Evolutionary conservation across 1,140 invertebrate genomes (phyloP).

Genomic region (Drosophila repletoides): DNA sequence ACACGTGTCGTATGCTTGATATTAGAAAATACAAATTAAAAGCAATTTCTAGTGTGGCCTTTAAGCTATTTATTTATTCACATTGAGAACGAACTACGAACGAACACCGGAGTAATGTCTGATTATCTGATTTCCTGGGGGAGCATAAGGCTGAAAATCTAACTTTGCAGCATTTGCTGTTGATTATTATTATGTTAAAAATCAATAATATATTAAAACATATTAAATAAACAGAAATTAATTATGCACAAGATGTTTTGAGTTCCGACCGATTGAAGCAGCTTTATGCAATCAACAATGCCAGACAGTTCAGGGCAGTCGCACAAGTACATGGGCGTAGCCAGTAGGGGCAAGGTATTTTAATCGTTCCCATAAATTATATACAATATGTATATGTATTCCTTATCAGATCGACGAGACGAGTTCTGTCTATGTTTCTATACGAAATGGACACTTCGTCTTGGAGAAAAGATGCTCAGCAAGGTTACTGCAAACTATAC

Average conservation of each 20-base stretch:
- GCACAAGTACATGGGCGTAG: too few species aligned
- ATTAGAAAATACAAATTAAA: slow-evolving; percentile 3
- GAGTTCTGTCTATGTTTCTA: too few species aligned
- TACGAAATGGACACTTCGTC: too few species aligned
- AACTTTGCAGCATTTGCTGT: not conserved
- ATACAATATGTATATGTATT: too few species aligned
- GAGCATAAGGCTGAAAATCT: not conserved
- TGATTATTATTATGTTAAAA: slow-evolving; percentile 35
- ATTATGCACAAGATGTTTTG: slow-evolving; percentile 60
- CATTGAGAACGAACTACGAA: too few species aligned
- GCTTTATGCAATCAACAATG: slow-evolving; percentile 41
- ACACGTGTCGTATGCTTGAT: slow-evolving; percentile 32
- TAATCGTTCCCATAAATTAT: too few species aligned
- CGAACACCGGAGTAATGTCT: not conserved
- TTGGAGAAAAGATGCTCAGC: too few species aligned
- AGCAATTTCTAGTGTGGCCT: not conserved
- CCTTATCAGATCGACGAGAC: too few species aligned
- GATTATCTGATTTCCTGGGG: not conserved
- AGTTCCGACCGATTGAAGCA: slow-evolving; percentile 18
- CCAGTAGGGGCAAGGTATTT: too few species aligned
- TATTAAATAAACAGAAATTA: slow-evolving; percentile 71
- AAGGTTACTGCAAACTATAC: too few species aligned
- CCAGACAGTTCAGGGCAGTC: slow-evolving; percentile 16
- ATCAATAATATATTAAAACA: slow-evolving; percentile 69
- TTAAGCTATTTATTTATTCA: not conserved